Percentiles rank a stretch among this genome's conserved stretches.
These are phyloP conservation scores for Aratinga solstitialis DNA, from an alignment of 2,797 vertebrate genomes.

Conservation along the genomic window DNA sequence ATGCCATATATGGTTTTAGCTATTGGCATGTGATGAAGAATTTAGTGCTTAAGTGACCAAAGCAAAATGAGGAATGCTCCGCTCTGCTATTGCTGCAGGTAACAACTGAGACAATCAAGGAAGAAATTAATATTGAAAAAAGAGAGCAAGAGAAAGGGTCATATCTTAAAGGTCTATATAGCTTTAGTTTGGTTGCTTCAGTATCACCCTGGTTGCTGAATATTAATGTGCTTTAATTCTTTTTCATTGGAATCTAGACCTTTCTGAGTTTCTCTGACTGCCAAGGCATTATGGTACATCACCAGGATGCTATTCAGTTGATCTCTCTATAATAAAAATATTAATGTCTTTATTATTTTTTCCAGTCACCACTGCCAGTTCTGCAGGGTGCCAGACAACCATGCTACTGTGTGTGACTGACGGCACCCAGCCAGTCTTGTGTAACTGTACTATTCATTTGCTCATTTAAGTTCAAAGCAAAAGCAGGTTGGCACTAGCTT, in stretches of 20 bases:
- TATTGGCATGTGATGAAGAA: background rate
- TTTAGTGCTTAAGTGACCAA: background rate
- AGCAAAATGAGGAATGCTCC: background rate
- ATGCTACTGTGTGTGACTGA: background rate
- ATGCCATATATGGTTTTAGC: background rate
- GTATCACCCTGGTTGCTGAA: background rate
- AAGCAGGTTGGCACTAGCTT: conserved; percentile 1
- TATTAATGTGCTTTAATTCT: background rate
- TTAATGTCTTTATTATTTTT: conserved; percentile 39
- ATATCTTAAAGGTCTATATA: background rate
- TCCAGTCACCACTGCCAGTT: background rate
- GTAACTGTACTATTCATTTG: background rate
- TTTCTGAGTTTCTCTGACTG: background rate
- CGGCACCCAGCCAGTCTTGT: background rate
- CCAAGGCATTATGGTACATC: background rate
- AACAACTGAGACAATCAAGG: background rate
- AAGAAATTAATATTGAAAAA: background rate
- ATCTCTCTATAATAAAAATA: conserved; percentile 42
- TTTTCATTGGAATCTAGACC: background rate
- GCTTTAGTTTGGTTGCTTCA: background rate
- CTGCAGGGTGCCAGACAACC: background rate
- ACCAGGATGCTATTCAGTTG: conserved; percentile 2
- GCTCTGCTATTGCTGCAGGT: background rate
- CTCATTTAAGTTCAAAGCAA: conserved; percentile 7
- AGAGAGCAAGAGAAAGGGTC: background rate